Base-by-base conservation (phyloP, 2,888 invertebrate genomes). In the Heliconius sara region DNA sequence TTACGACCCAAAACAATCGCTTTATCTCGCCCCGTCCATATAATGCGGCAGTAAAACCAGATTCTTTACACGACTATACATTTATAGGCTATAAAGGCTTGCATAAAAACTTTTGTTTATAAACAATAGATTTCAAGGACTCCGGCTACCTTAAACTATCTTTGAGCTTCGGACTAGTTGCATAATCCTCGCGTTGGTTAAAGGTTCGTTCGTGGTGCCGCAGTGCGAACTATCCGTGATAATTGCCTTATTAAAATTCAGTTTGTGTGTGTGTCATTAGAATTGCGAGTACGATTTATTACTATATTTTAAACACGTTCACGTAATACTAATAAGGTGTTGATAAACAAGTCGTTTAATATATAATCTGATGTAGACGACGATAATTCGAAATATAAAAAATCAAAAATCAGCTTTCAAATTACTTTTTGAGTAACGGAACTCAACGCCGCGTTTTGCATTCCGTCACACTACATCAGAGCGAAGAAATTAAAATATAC, bases 1-100 rank as follows among this genome's bases (percentile, higher is more conserved):
- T 95, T 95, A 95, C 92, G 95, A 94, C 91, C 95, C 93, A 94
- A 94, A 95, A 95, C 95, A 95, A 93, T 89, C 94, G 93, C 93
- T 94, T 94, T 94, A 95, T 95, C 95, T 95, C 93, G 87, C 88
- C 87, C 89, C 91, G 91, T 90, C 92, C 92, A 93, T 90, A 92
- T 93, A 94, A 93, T 92, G 88, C 92, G 92, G 89, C 92, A 91
- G 92, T 94, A 92, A 93, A 95, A 93, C 91, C 91, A 90, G 90
- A 92, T 92, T 91, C 91, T 90, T 89, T 88, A 88, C 90, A 89
- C 87, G 84, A 88, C 88, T 86, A 86, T 87, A 88, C 90, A 87
- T 92, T 92, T 91, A 88, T 90, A 90, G 89, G 87, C 89, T 89
- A 52, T 52, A 52, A 22, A 52, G 0, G 22, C 86, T 95, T 95